Base-by-base conservation (phyloP, 2,888 invertebrate genomes). In the Drosophila anceps region DNA sequence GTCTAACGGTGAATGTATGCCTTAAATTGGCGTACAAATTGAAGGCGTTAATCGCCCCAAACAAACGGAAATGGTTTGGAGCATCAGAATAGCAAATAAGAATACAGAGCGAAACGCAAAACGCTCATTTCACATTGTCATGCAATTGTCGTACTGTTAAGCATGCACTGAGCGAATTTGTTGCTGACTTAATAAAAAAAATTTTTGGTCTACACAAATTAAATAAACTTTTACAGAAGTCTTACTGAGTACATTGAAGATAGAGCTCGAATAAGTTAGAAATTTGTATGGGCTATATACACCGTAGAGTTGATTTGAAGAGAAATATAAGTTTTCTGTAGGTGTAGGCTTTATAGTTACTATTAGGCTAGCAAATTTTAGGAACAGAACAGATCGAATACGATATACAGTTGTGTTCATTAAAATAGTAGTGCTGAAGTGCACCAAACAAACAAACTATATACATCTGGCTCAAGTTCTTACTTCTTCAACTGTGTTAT, bases 1-100 rank as follows among this genome's bases (percentile, higher is more conserved):
- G 76, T 35, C 82, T 90, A 90, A 90, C 89, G 90, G 89, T 85
- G 69, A 48, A 67, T 37, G 53, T 46, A 57, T 76, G 58, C 69
- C 82, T 79, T 77, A 86, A 88, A 90, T 86, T 88, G 88, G 88
- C 88, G 84, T 79, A 79, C 78, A 90, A 81, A 81, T 86, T 79
- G 73, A 88, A 83, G 86, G 82, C 86, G 88, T 77, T 86, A 90
- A 86, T 84, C 74, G 76, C 73, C 58, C 58, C 75, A 41, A 33
- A 50, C 69, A 76, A 81, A 79, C 81, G 90, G 84, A 89, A 89
- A 82, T 81, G 64, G 62, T 70, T 68, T 72, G 61, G 62, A 84
- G 58, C 81, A 71, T 66, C 60, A 51, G 64, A 41, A 59, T 58
- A 67, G 57, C 68, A 73, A 79, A 68, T 24, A 65, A 58, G 64